phyloP scores from a whole-genome alignment of 1,140 invertebrate genomes.

The Drosophila tropicalis region DNA sequence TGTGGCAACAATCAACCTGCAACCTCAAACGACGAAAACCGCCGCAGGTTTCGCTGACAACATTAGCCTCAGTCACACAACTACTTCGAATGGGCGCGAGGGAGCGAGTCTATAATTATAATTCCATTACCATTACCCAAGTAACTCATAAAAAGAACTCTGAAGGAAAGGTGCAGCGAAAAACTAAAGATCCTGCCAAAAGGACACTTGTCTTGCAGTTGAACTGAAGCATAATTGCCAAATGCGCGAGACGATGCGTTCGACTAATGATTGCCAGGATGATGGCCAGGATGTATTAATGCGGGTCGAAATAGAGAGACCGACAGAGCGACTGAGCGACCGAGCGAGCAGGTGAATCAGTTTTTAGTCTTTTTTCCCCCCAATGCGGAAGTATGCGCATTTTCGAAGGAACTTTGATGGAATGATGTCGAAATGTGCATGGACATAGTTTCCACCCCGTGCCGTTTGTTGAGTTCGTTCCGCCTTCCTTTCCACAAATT shows the following conservation, averaged over 20 bases:
- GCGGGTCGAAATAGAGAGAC: slow-evolving; percentile 42
- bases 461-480: background rate
- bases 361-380: background rate
- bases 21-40: slow-evolving; percentile 15
- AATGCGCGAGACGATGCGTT: background rate
- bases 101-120: slow-evolving; percentile 75
- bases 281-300: slow-evolving; percentile 47
- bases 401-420: slow-evolving; percentile 58
- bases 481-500: slow-evolving; percentile 7
- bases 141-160: slow-evolving; percentile 45
- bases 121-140: slow-evolving; percentile 71
- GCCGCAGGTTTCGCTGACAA: slow-evolving; percentile 57
- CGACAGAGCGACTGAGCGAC: background rate
- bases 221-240: slow-evolving; percentile 68
- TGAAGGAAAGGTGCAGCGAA: slow-evolving; percentile 63
- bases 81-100: slow-evolving; percentile 31
- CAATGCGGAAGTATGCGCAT: slow-evolving; percentile 72
- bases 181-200: slow-evolving; percentile 64
- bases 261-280: slow-evolving; percentile 69
- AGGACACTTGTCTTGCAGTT: slow-evolving; percentile 63
- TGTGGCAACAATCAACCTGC: slow-evolving; percentile 63
- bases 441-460: background rate
- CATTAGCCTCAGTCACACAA: slow-evolving; percentile 55
- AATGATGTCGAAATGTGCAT: slow-evolving; percentile 46
- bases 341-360: slow-evolving; percentile 69